These are phyloP conservation scores for Brachyopa scutellaris DNA, from an alignment of 2,888 invertebrate genomes.

Conservation along the genomic window DNA sequence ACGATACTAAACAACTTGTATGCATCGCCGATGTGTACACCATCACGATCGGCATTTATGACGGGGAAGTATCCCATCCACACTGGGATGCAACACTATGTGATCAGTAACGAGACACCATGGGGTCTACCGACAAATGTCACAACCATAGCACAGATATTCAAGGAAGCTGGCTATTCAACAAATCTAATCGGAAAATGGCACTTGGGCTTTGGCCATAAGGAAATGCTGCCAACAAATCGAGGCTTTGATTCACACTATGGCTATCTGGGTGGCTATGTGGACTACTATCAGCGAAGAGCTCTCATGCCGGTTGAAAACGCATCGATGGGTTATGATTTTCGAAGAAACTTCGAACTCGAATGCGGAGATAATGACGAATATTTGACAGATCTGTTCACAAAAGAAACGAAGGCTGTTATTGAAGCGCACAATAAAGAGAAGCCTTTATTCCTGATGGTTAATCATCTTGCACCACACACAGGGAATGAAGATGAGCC, in stretches of 20 bases:
- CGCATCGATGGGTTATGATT: slow-evolving; percentile 82
- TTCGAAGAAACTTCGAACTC: slow-evolving; percentile 83
- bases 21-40: slow-evolving; percentile 92
- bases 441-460: slow-evolving; percentile 89
- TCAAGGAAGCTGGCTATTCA: slow-evolving; percentile 88
- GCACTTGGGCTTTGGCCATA: slow-evolving; percentile 91
- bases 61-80: slow-evolving; percentile 95
- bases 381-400: slow-evolving; percentile 89
- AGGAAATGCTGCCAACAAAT: slow-evolving; percentile 84
- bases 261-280: slow-evolving; percentile 92
- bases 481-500: slow-evolving; percentile 87
- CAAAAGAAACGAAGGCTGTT: slow-evolving; percentile 85
- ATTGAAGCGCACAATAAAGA: slow-evolving; percentile 83
- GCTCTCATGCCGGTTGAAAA: slow-evolving; percentile 79
- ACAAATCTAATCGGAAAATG: slow-evolving; percentile 95
- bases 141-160: slow-evolving; percentile 87
- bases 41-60: slow-evolving; percentile 90
- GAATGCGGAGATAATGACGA: slow-evolving; percentile 83
- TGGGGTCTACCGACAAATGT: slow-evolving; percentile 87
- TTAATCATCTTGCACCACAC: slow-evolving; percentile 92
- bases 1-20: slow-evolving; percentile 91
- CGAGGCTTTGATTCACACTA: slow-evolving; percentile 92
- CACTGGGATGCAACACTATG: slow-evolving; percentile 88
- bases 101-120: slow-evolving; percentile 86
- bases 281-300: slow-evolving; percentile 90